phyloP scores from a whole-genome alignment of 1,140 invertebrate genomes.

The Dendrolimus punctatus region DNA sequence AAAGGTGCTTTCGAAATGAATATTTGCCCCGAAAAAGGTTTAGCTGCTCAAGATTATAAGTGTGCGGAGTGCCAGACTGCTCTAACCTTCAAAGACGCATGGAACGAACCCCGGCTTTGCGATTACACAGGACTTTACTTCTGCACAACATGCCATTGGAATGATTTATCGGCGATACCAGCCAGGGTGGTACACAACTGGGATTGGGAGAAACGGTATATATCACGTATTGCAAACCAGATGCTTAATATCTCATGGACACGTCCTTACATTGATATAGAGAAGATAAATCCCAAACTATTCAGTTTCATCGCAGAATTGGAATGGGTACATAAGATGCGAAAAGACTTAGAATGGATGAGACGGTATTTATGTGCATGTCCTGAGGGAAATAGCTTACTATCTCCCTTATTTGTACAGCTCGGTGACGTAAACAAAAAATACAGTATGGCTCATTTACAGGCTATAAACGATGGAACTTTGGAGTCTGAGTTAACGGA shows the following conservation, averaged over 20 bases:
- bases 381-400: conserved; percentile 73
- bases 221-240: conserved; percentile 83
- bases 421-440: conserved; percentile 61
- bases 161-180: conserved; percentile 85
- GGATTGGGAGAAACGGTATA: conserved; percentile 87
- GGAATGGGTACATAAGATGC: conserved; percentile 79
- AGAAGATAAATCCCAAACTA: conserved; percentile 86
- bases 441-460: conserved; percentile 61
- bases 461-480: conserved; percentile 58
- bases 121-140: conserved; percentile 94
- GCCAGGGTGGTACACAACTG: conserved; percentile 94
- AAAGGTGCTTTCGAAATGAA: conserved; percentile 80
- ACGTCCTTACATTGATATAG: conserved; percentile 85
- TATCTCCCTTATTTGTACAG: conserved; percentile 58
- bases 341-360: conserved; percentile 78
- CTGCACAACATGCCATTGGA: conserved; percentile 94
- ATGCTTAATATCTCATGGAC: conserved; percentile 75
- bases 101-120: conserved; percentile 78
- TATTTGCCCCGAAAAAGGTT: conserved; percentile 88
- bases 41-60: conserved; percentile 83
- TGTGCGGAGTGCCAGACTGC: conserved; percentile 85
- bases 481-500: conserved; percentile 54
- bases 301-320: conserved; percentile 92
- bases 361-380: conserved; percentile 88
- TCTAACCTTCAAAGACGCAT: conserved; percentile 83